A percentile compares a stretch with the other conserved stretches of the same genome.
phyloP scores from a whole-genome alignment of 2,797 vertebrate species.

The Protosalanx chinensis region DNA sequence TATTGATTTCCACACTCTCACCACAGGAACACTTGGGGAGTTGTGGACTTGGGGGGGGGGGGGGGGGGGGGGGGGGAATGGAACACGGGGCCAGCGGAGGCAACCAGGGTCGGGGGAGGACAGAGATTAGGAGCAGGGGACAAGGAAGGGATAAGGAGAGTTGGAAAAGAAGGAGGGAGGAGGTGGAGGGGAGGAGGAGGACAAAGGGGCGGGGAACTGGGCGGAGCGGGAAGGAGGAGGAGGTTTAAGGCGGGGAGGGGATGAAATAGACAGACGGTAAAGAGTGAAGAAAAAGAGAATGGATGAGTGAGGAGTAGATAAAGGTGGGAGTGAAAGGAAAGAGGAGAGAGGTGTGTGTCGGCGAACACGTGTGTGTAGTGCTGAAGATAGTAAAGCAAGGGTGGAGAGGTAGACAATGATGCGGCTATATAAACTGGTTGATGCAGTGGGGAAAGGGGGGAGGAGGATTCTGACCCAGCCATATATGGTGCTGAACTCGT shows the following conservation, averaged over 20 bases:
- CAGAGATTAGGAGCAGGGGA: neutral
- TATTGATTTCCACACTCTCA: slow-evolving; percentile 70
- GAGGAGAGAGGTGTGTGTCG: slow-evolving; percentile 23
- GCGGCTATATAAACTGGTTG: slow-evolving; percentile 35
- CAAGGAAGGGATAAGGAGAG: neutral
- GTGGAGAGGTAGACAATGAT: slow-evolving; percentile 31
- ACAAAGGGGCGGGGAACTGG: neutral
- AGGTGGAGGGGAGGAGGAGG: slow-evolving; percentile 2
- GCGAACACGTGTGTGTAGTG: neutral
- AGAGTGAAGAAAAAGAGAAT: slow-evolving; percentile 15
- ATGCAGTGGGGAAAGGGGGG: slow-evolving; percentile 3
- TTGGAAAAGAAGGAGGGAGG: neutral
- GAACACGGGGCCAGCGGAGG: neutral
- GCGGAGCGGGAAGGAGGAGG: slow-evolving; percentile 16
- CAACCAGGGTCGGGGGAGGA: neutral
- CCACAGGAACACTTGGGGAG: slow-evolving; percentile 21
- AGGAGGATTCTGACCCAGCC: neutral
- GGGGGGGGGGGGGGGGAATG: neutral
- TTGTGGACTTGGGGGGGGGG: slow-evolving; percentile 2
- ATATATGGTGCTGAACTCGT: slow-evolving; percentile 25
- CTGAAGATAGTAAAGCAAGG: too few relatives aligned
- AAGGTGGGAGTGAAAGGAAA: slow-evolving; percentile 29
- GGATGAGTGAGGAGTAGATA: slow-evolving; percentile 19
- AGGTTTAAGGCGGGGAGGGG: slow-evolving; percentile 37
- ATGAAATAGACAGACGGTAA: slow-evolving; percentile 31